Conservation (phyloP, 2,797 vertebrate genomes). For the Enteromius radiatus region DNA sequence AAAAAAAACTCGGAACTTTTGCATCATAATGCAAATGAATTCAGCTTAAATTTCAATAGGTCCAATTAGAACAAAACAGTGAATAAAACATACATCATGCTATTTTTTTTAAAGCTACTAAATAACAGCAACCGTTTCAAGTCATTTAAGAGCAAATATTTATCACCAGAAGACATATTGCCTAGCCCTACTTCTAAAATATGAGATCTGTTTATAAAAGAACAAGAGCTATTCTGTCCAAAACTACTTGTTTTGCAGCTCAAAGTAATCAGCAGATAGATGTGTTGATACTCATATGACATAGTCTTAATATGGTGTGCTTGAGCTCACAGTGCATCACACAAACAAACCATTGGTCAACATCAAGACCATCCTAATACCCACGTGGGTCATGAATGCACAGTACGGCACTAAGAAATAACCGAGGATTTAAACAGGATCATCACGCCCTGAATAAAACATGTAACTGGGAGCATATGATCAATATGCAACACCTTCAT, state of each 20-base stretch:
- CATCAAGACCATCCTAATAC: slow-evolving; percentile 7
- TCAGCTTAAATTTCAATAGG: background rate
- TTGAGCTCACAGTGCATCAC: slow-evolving; percentile 34
- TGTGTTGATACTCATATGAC: slow-evolving; percentile 50
- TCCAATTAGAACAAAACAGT: background rate
- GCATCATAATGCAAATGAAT: background rate
- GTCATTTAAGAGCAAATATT: background rate
- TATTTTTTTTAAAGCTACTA: background rate
- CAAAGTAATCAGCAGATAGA: slow-evolving; percentile 55
- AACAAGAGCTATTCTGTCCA: slow-evolving; percentile 31
- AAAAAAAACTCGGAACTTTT: background rate
- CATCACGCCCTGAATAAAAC: slow-evolving; percentile 27
- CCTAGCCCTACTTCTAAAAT: too few relatives aligned
- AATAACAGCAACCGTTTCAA: background rate
- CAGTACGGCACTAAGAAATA: background rate
- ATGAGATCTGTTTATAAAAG: background rate
- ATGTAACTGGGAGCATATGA: slow-evolving; percentile 27
- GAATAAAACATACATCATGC: background rate
- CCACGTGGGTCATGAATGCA: slow-evolving; percentile 22
- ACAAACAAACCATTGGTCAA: slow-evolving; percentile 13
- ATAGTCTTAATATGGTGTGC: slow-evolving; percentile 30
- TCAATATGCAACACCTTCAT: slow-evolving; percentile 41
- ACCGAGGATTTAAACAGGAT: slow-evolving; percentile 3
- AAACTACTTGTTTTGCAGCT: slow-evolving; percentile 42
- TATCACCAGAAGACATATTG: background rate